Base-by-base conservation (phyloP, 2,888 invertebrate genomes). In the Augiades crinisus region DNA sequence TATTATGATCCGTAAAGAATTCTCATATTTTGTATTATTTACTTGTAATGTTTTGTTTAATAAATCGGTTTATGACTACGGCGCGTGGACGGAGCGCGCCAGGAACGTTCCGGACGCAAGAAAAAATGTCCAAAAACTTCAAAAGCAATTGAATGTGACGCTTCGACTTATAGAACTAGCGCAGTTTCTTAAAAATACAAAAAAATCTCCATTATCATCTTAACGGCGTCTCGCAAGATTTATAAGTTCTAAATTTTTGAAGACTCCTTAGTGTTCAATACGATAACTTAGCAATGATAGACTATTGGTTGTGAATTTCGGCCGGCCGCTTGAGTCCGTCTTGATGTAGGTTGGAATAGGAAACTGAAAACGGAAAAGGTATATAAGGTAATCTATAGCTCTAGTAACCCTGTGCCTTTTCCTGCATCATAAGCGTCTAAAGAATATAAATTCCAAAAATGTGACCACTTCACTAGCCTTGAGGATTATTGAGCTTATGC, bases 11-110 rank as follows among this genome's bases (percentile, higher is more conserved):
- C 68, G 64, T 79, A 77, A 72, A 79, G 71, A 81, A 83, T 78
- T 70, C 55, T 60, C 56, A 71, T 73, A 75, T 78, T 77, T 71
- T 68, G 64, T 75, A 68, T 75, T 73, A 73, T 73, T 37, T 37
- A 37, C 37, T 27, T 31, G n/a, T n/a, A n/a, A n/a, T 44, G 44
- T 44, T 31, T 51, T 37, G 44, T 51, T 50, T 8, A 6, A 19
- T 51, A 44, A 37, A 51, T 51, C 14, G 50, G 4, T 46, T 84
- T 85, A 84, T 55, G 58, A 55, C 74, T 49, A 55, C 56, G 80
- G 79, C 86, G 84, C 80, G 86, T 82, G 85, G 78, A 72, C 45
- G 80, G 70, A 80, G 72, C 74, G 64, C 72, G 85, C 78, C 80
- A 65, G 17, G 46, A 36, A 27, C 21, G 50, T 55, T 57, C 60